phyloP scores from a whole-genome alignment of 1,140 invertebrate genomes.

The Ceratoteleas bidentatus region DNA sequence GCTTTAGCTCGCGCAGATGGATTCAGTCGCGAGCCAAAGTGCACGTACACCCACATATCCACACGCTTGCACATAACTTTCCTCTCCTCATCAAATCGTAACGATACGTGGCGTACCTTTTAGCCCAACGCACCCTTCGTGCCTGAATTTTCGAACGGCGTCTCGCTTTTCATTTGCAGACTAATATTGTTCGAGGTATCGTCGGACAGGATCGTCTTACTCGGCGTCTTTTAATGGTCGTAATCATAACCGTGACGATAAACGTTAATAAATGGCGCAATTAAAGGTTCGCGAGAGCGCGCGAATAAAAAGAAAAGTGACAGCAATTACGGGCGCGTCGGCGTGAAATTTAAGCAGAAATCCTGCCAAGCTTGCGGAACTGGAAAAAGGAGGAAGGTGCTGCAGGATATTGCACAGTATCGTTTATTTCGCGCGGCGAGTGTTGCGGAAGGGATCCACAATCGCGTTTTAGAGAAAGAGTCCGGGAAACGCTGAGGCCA shows the following conservation, averaged over 20 bases:
- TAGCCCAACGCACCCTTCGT: conserved; percentile 2
- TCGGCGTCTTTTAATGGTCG: conserved; percentile 14
- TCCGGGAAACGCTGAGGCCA: conserved; percentile 31
- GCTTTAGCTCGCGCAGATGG: conserved; percentile 18
- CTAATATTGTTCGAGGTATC: conserved; percentile 16
- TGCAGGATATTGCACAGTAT: conserved; percentile 44
- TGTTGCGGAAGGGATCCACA: conserved; percentile 49
- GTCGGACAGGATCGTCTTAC: conserved; percentile 13
- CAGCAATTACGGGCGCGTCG: conserved; percentile 45
- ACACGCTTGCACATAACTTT: no score
- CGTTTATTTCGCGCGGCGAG: conserved; percentile 43
- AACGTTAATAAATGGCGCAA: conserved; percentile 52
- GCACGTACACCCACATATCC: not conserved
- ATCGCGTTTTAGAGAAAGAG: conserved; percentile 34
- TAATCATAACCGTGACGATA: conserved; percentile 49
- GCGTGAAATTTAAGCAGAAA: conserved; percentile 50
- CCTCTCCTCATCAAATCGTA: conserved; percentile 16
- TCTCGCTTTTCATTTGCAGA: conserved; percentile 16
- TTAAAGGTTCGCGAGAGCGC: conserved; percentile 23
- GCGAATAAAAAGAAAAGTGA: conserved; percentile 34
- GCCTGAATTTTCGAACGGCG: conserved; percentile 5
- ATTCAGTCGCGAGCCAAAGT: not conserved
- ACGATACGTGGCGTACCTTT: conserved; percentile 20
- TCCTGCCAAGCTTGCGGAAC: conserved; percentile 33
- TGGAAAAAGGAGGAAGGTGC: conserved; percentile 21